Evolutionary conservation across 2,797 vertebrate genomes (phyloP).

Genomic region (Mus caroli): DNA sequence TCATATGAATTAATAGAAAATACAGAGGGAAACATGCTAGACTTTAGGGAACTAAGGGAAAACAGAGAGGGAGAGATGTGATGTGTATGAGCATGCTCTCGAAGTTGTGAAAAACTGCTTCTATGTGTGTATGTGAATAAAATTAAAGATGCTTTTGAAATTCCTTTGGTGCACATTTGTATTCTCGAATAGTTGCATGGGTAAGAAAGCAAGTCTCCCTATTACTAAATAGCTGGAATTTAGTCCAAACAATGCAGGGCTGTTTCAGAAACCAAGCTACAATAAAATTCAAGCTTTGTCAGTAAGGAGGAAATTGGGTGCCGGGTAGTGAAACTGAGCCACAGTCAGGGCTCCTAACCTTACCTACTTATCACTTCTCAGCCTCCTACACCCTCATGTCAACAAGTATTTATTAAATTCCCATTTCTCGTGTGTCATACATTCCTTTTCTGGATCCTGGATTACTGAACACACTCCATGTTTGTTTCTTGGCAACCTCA

Average conservation of each 20-base stretch:
- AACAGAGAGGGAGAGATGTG: not conserved
- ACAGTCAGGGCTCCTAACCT: not conserved
- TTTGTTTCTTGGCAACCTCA: conserved; percentile 66
- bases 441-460: conserved; percentile 59
- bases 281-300: conserved; percentile 24
- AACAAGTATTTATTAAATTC: conserved; percentile 65
- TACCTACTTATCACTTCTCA: conserved; percentile 29
- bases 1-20: conserved; percentile 40
- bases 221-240: conserved; percentile 16
- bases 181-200: not conserved
- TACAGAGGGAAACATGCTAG: conserved; percentile 26
- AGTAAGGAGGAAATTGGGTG: not conserved
- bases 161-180: not conserved
- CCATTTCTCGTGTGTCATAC: conserved; percentile 31
- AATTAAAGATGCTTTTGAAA: conserved; percentile 37
- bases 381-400: not conserved
- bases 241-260: not conserved
- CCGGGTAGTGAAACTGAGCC: not conserved
- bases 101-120: conserved; percentile 36
- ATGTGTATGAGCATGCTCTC: not conserved
- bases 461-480: conserved; percentile 63
- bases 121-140: not conserved
- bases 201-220: conserved; percentile 27
- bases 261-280: conserved; percentile 15
- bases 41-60: not conserved